A percentile compares a stretch with the other conserved stretches of the same genome.
Conservation (phyloP, 2,888 invertebrate genomes). For the Tenthredo scrophulariae region DNA sequence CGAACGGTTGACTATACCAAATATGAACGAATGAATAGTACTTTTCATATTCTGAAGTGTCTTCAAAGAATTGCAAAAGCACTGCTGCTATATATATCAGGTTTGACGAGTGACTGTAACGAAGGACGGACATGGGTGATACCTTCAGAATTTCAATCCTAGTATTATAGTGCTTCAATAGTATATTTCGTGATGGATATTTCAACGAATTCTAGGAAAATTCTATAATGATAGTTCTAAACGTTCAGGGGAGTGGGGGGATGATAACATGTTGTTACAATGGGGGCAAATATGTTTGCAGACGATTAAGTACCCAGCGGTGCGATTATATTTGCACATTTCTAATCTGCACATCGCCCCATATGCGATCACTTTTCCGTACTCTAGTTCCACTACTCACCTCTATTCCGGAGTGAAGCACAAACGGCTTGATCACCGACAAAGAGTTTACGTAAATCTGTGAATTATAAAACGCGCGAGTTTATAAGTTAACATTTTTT, state of each 20-base stretch:
- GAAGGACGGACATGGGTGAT: too few species aligned
- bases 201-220: not conserved
- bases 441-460: not conserved
- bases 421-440: not conserved
- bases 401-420: not conserved
- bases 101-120: too few species aligned
- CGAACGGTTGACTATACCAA: too few species aligned
- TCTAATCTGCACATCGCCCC: conserved; percentile 18
- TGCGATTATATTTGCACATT: conserved; percentile 21
- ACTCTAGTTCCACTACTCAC: not conserved
- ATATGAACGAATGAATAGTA: too few species aligned
- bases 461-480: not conserved
- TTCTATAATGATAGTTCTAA: not conserved
- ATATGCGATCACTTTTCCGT: not conserved
- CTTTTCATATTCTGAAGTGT: too few species aligned
- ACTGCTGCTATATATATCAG: too few species aligned
- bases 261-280: not conserved
- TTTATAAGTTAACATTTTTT: not conserved
- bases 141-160: too few species aligned
- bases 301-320: not conserved
- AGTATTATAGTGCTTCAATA: too few species aligned
- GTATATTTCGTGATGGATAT: too few species aligned
- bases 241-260: not conserved
- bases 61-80: too few species aligned
- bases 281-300: not conserved